Base-by-base conservation (phyloP, 1,140 invertebrate genomes). In the Drosophila miranda region DNA sequence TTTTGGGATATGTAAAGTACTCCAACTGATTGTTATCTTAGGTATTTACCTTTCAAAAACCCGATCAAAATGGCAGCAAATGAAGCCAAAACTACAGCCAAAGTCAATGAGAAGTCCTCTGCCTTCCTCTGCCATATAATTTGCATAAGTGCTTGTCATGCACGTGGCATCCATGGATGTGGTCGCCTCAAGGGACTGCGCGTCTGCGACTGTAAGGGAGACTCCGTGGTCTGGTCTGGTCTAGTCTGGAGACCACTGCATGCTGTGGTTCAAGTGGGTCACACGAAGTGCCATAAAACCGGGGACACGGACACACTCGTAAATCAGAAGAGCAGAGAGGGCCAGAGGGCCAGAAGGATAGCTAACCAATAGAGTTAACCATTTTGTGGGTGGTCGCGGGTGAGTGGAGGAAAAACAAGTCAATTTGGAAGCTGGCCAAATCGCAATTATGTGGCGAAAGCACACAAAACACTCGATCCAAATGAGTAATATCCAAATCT, bases 101-200 rank as follows among this genome's bases (percentile, higher is more conserved):
- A 55, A 48, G 30, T 11, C 30, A 9, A 34, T 38, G 34, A 11
- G 11, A 38, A 11, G 34, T 55, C 50, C 64, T 68, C 30, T 68
- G 64, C 30, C 8, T 9, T 26, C 4, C 23, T 49, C 62, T 50
- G 64, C 62, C 49, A 68, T 68, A 68, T 68, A 68, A 68, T 68
- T 68, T 68, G 64, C 64, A 68, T 68, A 68, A 68, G 64, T 67
- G 64, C 64, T 68, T 68, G 64, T 67, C 64, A 68, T 68, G 64
- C 64, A 67, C 66, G 63, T 46, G 63, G 59, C 59, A 67, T 46
- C 34, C 30, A 30, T 30, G 30, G 30, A 30, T 30, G 30, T 30
- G 30, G 30, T 2, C 49, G 46, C 26, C 42, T 26, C 49, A 14
- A 45, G 60, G 62, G 64, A 46, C 11, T 4, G 11, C 3, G 30